Evolutionary conservation across 2,888 invertebrate species (phyloP).

Genomic region (Anagyrus pseudococci): DNA sequence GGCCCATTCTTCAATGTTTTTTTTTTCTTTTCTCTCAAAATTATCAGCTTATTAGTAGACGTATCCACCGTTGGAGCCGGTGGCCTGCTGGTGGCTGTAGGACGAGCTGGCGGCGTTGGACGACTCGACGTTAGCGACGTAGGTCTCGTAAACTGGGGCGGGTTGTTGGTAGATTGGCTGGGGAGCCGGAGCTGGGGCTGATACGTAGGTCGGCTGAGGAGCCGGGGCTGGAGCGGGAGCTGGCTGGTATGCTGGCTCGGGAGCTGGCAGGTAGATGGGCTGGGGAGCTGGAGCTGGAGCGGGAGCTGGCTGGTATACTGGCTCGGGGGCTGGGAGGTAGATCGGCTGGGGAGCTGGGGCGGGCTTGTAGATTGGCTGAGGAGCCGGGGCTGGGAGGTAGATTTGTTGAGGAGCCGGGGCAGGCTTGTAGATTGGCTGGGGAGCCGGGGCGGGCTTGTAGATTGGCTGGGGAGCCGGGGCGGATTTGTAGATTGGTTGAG

Average conservation of each 20-base stretch:
- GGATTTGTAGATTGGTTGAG: slow-evolving; percentile 15
- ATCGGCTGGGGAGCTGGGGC: background rate
- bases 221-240: background rate
- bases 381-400: background rate
- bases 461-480: slow-evolving; percentile 1
- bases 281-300: slow-evolving; percentile 7
- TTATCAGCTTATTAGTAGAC: no score
- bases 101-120: slow-evolving; percentile 12
- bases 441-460: no score
- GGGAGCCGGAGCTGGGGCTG: slow-evolving; percentile 2
- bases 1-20: no score
- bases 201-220: background rate
- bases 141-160: slow-evolving; percentile 13
- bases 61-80: slow-evolving; percentile 53
- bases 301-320: slow-evolving; percentile 11
- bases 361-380: slow-evolving; percentile 14
- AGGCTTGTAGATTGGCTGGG: slow-evolving; percentile 11
- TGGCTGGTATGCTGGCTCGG: slow-evolving; percentile 7
- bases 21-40: no score
- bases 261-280: slow-evolving; percentile 6
- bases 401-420: background rate
- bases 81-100: slow-evolving; percentile 33
- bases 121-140: slow-evolving; percentile 36
- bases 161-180: background rate
- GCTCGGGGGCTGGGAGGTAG: background rate